Conservation (phyloP, 2,113 vertebrate genomes). For the Phalacrocorax aristotelis region DNA sequence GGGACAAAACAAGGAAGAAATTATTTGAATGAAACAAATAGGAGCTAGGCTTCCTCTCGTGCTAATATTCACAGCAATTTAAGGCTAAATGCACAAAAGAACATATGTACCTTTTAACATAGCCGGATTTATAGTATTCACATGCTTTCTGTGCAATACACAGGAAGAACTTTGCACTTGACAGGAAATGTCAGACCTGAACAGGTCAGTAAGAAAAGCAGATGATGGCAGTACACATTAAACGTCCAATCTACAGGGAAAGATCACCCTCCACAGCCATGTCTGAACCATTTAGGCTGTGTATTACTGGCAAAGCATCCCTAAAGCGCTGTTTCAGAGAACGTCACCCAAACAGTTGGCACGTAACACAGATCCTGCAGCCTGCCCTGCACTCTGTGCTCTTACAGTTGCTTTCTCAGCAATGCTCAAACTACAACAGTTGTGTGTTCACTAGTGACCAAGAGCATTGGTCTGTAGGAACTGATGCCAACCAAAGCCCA, state of each 20-base stretch:
- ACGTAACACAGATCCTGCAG: background rate
- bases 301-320: background rate
- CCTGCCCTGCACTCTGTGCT: background rate
- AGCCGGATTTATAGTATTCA: background rate
- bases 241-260: background rate
- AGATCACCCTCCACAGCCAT: background rate
- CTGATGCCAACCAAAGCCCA: background rate
- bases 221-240: background rate
- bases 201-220: background rate
- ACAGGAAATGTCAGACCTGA: background rate
- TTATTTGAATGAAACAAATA: background rate
- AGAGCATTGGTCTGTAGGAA: background rate
- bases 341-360: background rate
- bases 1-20: background rate
- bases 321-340: accelerated
- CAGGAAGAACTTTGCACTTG: background rate
- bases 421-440: background rate
- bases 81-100: background rate
- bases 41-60: background rate
- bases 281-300: background rate
- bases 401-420: background rate
- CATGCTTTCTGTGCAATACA: background rate
- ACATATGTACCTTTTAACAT: accelerated
- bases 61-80: background rate
- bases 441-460: accelerated